These are phyloP conservation scores for Peromyscus californicus DNA, from an alignment of 2,113 vertebrate genomes.

Conservation along the genomic window DNA sequence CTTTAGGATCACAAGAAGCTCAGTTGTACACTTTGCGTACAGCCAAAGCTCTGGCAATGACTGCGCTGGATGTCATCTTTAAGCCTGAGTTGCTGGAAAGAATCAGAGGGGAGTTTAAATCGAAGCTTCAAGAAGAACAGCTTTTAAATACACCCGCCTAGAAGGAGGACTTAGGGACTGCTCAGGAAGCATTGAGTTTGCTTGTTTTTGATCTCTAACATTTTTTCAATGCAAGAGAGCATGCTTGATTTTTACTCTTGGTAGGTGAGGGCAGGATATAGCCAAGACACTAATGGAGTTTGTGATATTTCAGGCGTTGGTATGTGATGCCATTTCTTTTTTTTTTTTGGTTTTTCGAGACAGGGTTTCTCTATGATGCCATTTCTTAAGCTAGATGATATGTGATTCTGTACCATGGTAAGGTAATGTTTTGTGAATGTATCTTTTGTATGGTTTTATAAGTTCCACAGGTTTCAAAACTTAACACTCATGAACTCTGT, in stretches of 20 bases:
- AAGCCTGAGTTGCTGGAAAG: constrained; percentile 89
- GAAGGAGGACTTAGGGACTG: constrained; percentile 65
- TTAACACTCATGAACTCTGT: constrained; percentile 13
- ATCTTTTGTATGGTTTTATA: constrained; percentile 38
- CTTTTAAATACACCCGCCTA: constrained; percentile 75
- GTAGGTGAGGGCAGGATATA: neutral
- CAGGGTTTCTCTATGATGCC: too few species aligned
- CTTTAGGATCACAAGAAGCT: constrained; percentile 91
- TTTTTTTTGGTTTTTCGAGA: too few species aligned
- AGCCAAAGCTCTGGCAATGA: constrained; percentile 94
- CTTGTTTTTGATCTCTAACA: neutral
- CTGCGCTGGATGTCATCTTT: constrained; percentile 93
- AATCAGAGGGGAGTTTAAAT: constrained; percentile 90
- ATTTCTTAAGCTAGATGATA: constrained; percentile 1
- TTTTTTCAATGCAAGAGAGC: constrained; percentile 42
- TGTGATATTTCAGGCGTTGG: constrained; percentile 33
- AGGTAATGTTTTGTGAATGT: constrained; percentile 20
- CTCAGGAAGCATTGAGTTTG: constrained; percentile 65
- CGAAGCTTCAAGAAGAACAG: constrained; percentile 88
- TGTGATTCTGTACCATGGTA: neutral
- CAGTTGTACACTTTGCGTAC: constrained; percentile 92
- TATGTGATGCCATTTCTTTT: constrained; percentile 38
- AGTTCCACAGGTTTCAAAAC: neutral
- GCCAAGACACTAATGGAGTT: constrained; percentile 34
- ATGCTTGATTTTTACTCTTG: constrained; percentile 49